Conservation (phyloP, 2,797 vertebrate genomes). For the Squalus acanthias region DNA sequence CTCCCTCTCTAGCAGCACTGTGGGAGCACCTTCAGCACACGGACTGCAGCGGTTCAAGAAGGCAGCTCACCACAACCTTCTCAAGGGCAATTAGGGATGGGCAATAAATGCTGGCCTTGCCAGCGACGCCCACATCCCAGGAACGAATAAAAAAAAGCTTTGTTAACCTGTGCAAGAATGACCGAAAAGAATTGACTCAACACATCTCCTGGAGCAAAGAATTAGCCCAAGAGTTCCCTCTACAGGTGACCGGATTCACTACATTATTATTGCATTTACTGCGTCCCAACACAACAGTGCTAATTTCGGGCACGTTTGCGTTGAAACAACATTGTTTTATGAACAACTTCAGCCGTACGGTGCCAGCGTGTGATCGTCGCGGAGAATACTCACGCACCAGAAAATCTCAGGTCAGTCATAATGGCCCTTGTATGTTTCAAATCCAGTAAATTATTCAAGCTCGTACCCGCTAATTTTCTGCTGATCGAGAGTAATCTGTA, state of each 20-base stretch:
- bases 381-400: neutral
- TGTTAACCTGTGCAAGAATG: neutral
- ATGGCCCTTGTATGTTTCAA: neutral
- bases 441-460: neutral
- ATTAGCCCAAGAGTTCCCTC: constrained; percentile 19
- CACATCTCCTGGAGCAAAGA: neutral
- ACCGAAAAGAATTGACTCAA: neutral
- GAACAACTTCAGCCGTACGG: neutral
- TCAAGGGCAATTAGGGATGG: too few species aligned
- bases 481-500: neutral
- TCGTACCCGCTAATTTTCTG: neutral
- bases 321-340: neutral
- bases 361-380: neutral
- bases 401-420: neutral
- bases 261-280: neutral
- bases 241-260: neutral
- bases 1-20: too few species aligned
- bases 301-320: neutral
- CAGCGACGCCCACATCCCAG: too few species aligned
- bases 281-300: neutral
- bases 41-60: too few species aligned
- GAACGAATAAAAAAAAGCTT: neutral
- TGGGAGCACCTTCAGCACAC: too few species aligned
- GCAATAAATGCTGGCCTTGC: too few species aligned
- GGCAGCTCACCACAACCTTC: too few species aligned